phyloP scores from a whole-genome alignment of 2,113 vertebrate species.

The Gambusia holbrooki region DNA sequence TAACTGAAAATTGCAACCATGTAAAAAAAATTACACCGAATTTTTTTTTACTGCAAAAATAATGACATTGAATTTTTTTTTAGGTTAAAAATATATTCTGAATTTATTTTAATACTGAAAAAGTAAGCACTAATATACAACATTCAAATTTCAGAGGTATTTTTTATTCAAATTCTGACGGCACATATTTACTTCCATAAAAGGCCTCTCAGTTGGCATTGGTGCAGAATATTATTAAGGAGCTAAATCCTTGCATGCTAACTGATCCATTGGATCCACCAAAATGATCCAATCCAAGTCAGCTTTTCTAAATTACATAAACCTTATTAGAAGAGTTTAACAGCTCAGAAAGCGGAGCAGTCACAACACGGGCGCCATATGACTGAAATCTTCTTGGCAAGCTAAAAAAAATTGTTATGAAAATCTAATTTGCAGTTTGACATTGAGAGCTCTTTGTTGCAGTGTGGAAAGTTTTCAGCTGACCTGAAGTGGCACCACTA shows the following conservation, averaged over 20 bases:
- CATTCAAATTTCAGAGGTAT: too few relatives aligned
- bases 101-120: too few relatives aligned
- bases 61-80: too few relatives aligned
- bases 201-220: constrained; percentile 10
- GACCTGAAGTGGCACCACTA: constrained; percentile 46
- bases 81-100: too few relatives aligned
- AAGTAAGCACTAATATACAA: too few relatives aligned
- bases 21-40: too few relatives aligned
- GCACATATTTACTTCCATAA: too few relatives aligned
- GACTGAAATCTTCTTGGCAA: constrained; percentile 47
- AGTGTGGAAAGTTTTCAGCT: constrained; percentile 68
- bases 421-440: constrained; percentile 41
- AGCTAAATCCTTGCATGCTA: constrained; percentile 73
- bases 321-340: constrained; percentile 72
- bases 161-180: too few relatives aligned
- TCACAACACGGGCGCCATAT: constrained; percentile 62
- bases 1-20: too few relatives aligned
- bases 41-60: too few relatives aligned
- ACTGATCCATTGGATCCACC: constrained; percentile 72
- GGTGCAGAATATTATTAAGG: constrained; percentile 40
- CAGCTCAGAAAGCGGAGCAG: constrained; percentile 56
- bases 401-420: constrained; percentile 1
- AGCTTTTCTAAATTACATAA: constrained; percentile 75
- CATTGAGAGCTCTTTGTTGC: constrained; percentile 37
- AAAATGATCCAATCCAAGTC: constrained; percentile 63